Percentiles rank a stretch among this genome's conserved stretches.
Conservation (phyloP, 2,797 vertebrate genomes). For the Bovichtus diacanthus region DNA sequence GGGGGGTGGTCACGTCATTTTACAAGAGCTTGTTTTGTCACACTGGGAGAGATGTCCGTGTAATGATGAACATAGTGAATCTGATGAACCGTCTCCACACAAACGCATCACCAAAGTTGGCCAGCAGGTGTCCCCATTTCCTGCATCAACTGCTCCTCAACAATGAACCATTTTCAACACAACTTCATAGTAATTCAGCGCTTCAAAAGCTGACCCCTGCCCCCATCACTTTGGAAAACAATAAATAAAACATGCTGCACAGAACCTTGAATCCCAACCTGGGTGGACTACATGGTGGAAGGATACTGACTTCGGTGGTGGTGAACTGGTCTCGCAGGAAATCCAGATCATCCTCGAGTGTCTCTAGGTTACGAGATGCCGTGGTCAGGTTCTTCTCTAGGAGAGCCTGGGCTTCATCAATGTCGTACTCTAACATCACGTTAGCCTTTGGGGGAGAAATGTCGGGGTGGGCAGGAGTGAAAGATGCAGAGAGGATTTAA, state of each 20-base stretch:
- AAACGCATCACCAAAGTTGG: background rate
- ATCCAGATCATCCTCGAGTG: slow-evolving; percentile 96
- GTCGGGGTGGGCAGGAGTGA: fast-evolving
- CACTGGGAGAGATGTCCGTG: no score
- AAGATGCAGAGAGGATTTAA: background rate
- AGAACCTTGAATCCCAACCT: background rate
- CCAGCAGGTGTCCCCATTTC: background rate
- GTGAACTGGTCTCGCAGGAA: slow-evolving; percentile 99
- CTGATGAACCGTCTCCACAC: no score
- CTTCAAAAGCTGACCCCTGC: background rate
- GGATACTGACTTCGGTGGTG: slow-evolving; percentile 99
- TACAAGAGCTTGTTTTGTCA: no score
- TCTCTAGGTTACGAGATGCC: slow-evolving; percentile 94
- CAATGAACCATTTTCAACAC: background rate
- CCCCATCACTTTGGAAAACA: background rate
- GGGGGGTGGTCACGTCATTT: no score
- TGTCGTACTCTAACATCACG: slow-evolving; percentile 99
- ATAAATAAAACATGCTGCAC: background rate
- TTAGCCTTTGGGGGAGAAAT: slow-evolving; percentile 88
- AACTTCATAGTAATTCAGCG: background rate
- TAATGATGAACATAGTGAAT: no score
- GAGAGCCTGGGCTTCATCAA: slow-evolving; percentile 95
- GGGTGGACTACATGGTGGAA: slow-evolving; percentile 56
- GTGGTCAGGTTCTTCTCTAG: slow-evolving; percentile 97
- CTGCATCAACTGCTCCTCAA: background rate